phyloP scores from a whole-genome alignment of 1,140 invertebrate species.

The Charaxes varanes region DNA sequence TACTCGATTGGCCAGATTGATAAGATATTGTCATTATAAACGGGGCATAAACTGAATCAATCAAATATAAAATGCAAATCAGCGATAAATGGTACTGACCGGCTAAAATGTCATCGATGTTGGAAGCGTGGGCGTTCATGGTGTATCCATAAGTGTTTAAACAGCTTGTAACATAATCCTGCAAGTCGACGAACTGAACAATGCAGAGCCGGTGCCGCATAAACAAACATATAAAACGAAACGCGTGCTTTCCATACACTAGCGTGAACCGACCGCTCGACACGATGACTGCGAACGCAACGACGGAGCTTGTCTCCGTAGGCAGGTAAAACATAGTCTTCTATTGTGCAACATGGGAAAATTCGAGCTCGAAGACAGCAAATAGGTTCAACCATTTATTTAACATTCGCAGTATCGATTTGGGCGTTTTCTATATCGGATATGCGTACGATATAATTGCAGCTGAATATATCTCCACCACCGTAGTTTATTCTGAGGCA shows the following conservation, averaged over 20 bases:
- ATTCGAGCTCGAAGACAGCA: slow-evolving; percentile 51
- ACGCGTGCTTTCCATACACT: slow-evolving; percentile 29
- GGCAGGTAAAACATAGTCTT: slow-evolving; percentile 46
- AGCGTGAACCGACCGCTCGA: slow-evolving; percentile 40
- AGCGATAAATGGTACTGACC: slow-evolving; percentile 36
- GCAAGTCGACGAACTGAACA: slow-evolving; percentile 4
- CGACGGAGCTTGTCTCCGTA: slow-evolving; percentile 27
- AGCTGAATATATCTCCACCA: slow-evolving; percentile 2
- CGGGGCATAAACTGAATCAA: slow-evolving; percentile 14
- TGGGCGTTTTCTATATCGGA: too few species aligned
- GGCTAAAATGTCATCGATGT: slow-evolving; percentile 37
- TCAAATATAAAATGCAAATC: slow-evolving; percentile 2
- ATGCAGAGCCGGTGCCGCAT: slow-evolving; percentile 5
- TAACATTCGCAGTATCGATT: too few species aligned
- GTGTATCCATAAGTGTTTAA: slow-evolving; percentile 12
- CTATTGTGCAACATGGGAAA: slow-evolving; percentile 66
- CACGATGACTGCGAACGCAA: slow-evolving; percentile 46
- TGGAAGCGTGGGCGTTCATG: slow-evolving; percentile 39
- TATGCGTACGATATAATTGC: too few species aligned
- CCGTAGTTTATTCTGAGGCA: background rate
- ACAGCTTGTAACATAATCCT: slow-evolving; percentile 3
- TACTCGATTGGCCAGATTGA: slow-evolving; percentile 28
- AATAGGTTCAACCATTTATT: slow-evolving; percentile 31
- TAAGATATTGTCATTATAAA: slow-evolving; percentile 41
- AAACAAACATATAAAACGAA: slow-evolving; percentile 7